Conservation (phyloP, 2,888 invertebrate species). For the Chrysolina haemoptera region DNA sequence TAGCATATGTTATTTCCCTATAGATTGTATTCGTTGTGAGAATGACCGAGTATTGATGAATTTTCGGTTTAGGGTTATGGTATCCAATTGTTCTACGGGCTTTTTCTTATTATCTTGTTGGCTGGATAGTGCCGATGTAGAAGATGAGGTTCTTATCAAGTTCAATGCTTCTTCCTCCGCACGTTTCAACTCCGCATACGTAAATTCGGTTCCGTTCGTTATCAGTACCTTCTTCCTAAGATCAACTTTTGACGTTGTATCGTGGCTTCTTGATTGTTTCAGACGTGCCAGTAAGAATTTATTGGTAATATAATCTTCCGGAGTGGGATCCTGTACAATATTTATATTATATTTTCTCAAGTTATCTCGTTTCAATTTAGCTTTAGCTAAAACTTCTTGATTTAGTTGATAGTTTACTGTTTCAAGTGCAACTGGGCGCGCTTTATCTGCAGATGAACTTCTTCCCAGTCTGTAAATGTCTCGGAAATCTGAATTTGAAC, state of each 20-base stretch:
- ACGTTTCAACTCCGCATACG: conserved; percentile 14
- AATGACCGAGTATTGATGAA: conserved; percentile 21
- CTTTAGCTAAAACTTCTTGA: conserved; percentile 6
- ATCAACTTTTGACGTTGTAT: conserved; percentile 21
- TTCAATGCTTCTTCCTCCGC: conserved; percentile 15
- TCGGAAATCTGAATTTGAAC: not conserved
- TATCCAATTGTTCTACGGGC: not conserved
- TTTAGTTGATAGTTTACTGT: conserved; percentile 6
- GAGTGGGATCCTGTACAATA: conserved; percentile 13
- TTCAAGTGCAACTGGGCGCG: not conserved
- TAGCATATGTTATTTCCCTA: conserved; percentile 12
- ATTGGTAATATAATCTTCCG: conserved; percentile 23
- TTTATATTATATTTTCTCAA: conserved; percentile 15
- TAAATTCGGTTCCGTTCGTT: conserved; percentile 23
- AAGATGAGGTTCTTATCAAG: conserved; percentile 6
- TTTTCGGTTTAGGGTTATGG: conserved; percentile 10
- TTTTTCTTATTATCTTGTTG: conserved; percentile 21
- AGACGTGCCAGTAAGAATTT: conserved; percentile 21
- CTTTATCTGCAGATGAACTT: not conserved
- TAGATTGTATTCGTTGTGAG: conserved; percentile 9
- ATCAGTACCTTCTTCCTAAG: conserved; percentile 18
- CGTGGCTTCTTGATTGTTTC: conserved; percentile 15
- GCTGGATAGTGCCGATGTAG: not conserved
- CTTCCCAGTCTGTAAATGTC: not conserved
- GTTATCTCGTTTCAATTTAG: conserved; percentile 11